These are phyloP conservation scores for Potorous gilbertii DNA, from an alignment of 2,797 vertebrate genomes.

Conservation along the genomic window DNA sequence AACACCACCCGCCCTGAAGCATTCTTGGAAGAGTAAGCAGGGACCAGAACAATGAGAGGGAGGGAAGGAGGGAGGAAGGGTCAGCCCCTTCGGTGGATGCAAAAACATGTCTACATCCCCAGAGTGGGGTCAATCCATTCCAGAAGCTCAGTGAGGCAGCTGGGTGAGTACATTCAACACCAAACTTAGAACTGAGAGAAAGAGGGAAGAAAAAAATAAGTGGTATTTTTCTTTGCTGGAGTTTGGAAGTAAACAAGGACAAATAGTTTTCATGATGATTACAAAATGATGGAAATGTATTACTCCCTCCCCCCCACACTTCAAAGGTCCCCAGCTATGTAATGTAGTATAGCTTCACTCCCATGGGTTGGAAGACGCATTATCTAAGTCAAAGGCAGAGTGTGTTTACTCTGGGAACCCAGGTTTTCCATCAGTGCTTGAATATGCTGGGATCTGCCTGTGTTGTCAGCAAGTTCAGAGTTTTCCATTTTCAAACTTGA, in stretches of 20 bases:
- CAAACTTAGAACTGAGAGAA: constrained; percentile 42
- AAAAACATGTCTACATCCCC: constrained; percentile 52
- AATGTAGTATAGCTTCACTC: constrained; percentile 2
- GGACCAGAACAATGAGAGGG: background rate
- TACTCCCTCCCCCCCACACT: constrained; percentile 52
- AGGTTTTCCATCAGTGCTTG: constrained; percentile 67
- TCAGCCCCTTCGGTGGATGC: background rate
- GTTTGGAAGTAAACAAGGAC: constrained; percentile 74
- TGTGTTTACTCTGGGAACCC: constrained; percentile 48
- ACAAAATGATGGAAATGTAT: constrained; percentile 72
- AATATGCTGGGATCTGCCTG: background rate
- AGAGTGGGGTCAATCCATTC: background rate
- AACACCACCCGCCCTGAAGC: background rate
- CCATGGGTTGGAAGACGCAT: constrained; percentile 36
- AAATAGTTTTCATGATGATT: constrained; percentile 66
- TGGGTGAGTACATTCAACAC: constrained; percentile 45
- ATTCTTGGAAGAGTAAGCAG: constrained; percentile 35
- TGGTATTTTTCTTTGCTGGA: constrained; percentile 54
- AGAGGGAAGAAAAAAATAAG: constrained; percentile 37
- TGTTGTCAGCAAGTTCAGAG: background rate
- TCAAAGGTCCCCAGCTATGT: constrained; percentile 66
- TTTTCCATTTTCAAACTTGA: background rate
- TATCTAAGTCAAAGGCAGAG: constrained; percentile 57
- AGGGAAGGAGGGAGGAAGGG: constrained; percentile 28
- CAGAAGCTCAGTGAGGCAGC: constrained; percentile 2